Conservation (phyloP, 1,140 invertebrate genomes). For the Drosophila pseudoobscura region DNA sequence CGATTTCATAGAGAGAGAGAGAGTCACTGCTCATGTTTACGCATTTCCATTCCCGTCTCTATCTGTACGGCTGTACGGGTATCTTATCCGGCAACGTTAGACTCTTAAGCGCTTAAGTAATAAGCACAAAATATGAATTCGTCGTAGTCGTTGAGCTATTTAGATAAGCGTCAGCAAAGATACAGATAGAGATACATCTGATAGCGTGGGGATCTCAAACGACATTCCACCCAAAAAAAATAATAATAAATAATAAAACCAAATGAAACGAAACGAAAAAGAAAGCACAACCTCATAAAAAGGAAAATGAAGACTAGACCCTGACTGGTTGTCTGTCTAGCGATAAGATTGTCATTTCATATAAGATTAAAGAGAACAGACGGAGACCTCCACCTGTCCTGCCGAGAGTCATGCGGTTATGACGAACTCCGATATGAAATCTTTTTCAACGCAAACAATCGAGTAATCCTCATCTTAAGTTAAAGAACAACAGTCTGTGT, state of each 20-base stretch:
- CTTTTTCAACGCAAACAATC: background rate
- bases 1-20: too few species aligned
- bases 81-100: constrained; percentile 54
- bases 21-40: constrained; percentile 32
- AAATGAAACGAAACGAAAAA: too few species aligned
- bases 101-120: constrained; percentile 40
- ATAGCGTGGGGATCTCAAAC: constrained; percentile 30
- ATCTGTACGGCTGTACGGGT: constrained; percentile 27
- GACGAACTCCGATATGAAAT: background rate
- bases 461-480: background rate
- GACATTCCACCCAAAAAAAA: constrained; percentile 12
- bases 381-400: background rate
- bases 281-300: too few species aligned
- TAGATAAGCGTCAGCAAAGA: constrained; percentile 42
- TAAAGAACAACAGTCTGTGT: background rate
- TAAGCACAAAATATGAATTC: constrained; percentile 30
- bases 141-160: constrained; percentile 2
- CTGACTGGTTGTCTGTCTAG: too few species aligned
- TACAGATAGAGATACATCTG: constrained; percentile 49
- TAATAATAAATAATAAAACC: constrained; percentile 6
- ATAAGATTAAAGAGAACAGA: too few species aligned
- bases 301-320: too few species aligned
- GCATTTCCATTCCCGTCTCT: constrained; percentile 18
- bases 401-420: background rate
- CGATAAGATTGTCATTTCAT: too few species aligned